phyloP scores from a whole-genome alignment of 1,140 invertebrate species.

The Caenorhabditis elegans region DNA sequence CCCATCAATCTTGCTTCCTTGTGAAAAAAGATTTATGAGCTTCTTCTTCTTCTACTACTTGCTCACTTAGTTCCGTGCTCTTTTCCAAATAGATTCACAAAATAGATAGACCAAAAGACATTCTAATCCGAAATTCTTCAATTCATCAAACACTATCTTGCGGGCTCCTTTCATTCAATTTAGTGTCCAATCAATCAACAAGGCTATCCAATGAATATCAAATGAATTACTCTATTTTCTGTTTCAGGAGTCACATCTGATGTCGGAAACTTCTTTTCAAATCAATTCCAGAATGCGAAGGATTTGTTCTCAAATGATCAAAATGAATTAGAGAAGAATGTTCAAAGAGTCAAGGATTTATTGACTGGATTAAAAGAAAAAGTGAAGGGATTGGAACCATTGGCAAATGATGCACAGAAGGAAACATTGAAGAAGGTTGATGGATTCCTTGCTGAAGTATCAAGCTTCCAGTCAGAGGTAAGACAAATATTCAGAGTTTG shows the following conservation, averaged over 20 bases:
- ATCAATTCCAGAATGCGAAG: slow-evolving; percentile 43
- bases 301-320: slow-evolving; percentile 41
- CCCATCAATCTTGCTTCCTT: not conserved
- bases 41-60: not conserved
- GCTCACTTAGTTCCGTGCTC: too few species aligned
- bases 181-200: slow-evolving; percentile 11
- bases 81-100: not conserved
- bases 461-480: slow-evolving; percentile 43
- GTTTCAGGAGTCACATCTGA: slow-evolving; percentile 27
- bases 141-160: not conserved
- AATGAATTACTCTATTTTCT: not conserved
- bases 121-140: not conserved
- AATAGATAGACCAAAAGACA: not conserved
- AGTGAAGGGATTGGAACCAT: slow-evolving; percentile 33
- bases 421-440: slow-evolving; percentile 48
- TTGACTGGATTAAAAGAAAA: slow-evolving; percentile 49
- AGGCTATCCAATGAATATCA: not conserved
- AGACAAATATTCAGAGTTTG: too few species aligned
- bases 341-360: slow-evolving; percentile 45
- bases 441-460: slow-evolving; percentile 38
- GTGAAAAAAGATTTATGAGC: not conserved
- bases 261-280: slow-evolving; percentile 50
- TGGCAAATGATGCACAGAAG: slow-evolving; percentile 50
- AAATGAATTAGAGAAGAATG: slow-evolving; percentile 42
- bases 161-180: slow-evolving; percentile 5